A percentile compares a stretch with the other conserved stretches of the same genome.
phyloP scores from a whole-genome alignment of 1,140 invertebrate genomes.

The Anastrepha obliqua region DNA sequence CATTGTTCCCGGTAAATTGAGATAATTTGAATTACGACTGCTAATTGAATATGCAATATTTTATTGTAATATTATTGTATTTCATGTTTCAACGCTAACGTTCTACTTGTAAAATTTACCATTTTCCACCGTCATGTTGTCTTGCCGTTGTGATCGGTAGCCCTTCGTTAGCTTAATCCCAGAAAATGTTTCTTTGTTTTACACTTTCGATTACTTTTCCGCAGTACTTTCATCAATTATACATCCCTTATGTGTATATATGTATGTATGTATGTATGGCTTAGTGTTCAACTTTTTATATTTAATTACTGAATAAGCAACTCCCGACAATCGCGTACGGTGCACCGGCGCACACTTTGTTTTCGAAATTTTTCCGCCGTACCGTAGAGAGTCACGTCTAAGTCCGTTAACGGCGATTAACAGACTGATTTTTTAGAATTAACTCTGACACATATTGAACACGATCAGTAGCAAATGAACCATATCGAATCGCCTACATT shows the following conservation, averaged over 20 bases:
- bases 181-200: not conserved
- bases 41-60: no score
- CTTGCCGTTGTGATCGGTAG: not conserved
- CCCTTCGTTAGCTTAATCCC: not conserved
- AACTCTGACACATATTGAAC: conserved; percentile 38
- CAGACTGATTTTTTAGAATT: conserved; percentile 64
- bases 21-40: no score
- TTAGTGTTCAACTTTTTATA: not conserved
- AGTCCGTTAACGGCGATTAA: conserved; percentile 68
- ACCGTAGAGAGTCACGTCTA: conserved; percentile 59
- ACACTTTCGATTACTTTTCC: not conserved
- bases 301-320: not conserved
- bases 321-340: not conserved
- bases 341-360: not conserved
- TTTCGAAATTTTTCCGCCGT: not conserved
- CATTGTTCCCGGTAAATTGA: no score
- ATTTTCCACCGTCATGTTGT: conserved; percentile 45
- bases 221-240: not conserved
- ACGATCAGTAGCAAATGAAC: conserved; percentile 45
- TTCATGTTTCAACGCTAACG: no score
- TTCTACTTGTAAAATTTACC: not conserved
- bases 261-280: no score
- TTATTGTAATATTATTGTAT: no score
- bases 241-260: not conserved
- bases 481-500: conserved; percentile 7